These are phyloP conservation scores for Leptosomus discolor DNA, from an alignment of 2,113 vertebrate genomes.

Conservation along the genomic window DNA sequence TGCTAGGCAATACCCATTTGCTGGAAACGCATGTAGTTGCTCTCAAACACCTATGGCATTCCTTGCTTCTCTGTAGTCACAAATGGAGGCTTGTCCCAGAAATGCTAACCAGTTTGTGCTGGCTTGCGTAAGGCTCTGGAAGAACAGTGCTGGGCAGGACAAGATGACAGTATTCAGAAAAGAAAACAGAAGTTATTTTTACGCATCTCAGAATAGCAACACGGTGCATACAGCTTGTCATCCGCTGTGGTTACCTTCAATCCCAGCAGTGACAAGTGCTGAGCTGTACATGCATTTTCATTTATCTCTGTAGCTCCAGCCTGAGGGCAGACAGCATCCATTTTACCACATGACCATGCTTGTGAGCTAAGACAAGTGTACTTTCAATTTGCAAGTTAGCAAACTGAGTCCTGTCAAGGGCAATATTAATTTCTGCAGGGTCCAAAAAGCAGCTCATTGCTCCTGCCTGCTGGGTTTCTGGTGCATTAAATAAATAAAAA, in stretches of 20 bases:
- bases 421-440: neutral
- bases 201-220: slow-evolving; percentile 12
- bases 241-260: slow-evolving; percentile 4
- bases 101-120: neutral
- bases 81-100: neutral
- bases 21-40: neutral
- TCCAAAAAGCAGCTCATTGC: neutral
- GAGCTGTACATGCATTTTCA: neutral
- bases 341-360: neutral
- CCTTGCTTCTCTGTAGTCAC: neutral
- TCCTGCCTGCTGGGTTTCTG: neutral
- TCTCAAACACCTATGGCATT: neutral
- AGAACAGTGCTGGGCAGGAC: neutral
- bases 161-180: neutral
- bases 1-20: neutral
- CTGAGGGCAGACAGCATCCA: neutral
- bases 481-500: neutral
- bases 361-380: neutral
- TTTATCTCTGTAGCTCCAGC: slow-evolving; percentile 1
- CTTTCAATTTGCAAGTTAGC: neutral
- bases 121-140: neutral
- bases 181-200: slow-evolving; percentile 52
- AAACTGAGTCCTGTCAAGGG: neutral
- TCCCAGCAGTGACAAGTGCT: neutral
- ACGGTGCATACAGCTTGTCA: fast-evolving